Evolutionary conservation across 1,140 invertebrate species (phyloP), one percentile per base, ranked within the genome.

Genomic region (Calosoma granatense): DNA sequence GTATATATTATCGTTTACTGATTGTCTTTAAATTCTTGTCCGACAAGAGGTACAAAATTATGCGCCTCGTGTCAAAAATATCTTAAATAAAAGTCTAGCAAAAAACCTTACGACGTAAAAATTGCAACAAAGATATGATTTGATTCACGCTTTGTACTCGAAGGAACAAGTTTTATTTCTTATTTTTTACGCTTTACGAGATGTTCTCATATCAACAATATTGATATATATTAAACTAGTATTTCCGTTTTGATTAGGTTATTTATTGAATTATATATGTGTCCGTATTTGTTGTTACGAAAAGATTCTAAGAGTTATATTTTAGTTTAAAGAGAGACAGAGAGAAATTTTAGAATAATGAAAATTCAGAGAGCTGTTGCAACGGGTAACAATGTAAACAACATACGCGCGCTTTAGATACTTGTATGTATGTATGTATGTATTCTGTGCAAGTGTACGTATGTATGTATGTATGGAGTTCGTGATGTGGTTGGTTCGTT

Each of bases 41-140:
- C 15, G 41, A 47, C 41, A 17, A 17, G 41, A 17, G 41, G 41
- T 47, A 47, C 41, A 12, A 47, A 11, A 11, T 4, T 30, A 30
- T 30, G 6, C 4, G 17, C 6, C 15, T 47, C 41, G 41, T 36
- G 26, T 47, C 41, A 47, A 47, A 47, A 47, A 36, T 36, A 36
- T 6, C 26, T 9, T n/a, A 47, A 47, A 11, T 47, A 47, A 6
- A 12, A 12, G 15, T 47, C 14, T 47, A 47, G 41, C 41, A 47
- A 47, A 47, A 47, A 47, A 47, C 17, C 41, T 47, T 47, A 47
- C 41, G n/a, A n/a, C n/a, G 15, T 17, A 47, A 47, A 47, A 47
- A 12, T 47, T 17, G 17, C 41, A 47, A 47, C 41, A 17, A 47
- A 47, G 41, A 47, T 47, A 47, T 47, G 41, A 47, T 47, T 47